phyloP scores from a whole-genome alignment of 2,797 vertebrate species.

The Psittacula echo region DNA sequence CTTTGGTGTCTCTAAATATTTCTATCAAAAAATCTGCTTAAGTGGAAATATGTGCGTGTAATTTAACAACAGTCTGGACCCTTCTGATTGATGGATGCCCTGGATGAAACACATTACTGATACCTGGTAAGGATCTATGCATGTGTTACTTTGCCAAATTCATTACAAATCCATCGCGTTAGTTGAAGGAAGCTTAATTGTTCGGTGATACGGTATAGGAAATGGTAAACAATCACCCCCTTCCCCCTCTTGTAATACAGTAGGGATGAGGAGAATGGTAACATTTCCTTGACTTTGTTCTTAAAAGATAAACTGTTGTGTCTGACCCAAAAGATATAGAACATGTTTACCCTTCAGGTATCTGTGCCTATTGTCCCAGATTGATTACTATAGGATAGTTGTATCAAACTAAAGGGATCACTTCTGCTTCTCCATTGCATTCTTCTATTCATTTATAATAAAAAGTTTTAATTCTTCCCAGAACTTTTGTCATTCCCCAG shows the following conservation, averaged over 20 bases:
- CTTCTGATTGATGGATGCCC: not conserved
- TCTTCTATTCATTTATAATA: not conserved
- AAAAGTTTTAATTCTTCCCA: not conserved
- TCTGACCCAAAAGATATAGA: conserved; percentile 19
- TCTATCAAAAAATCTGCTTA: not conserved
- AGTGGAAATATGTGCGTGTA: not conserved
- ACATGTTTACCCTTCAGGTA: conserved; percentile 12
- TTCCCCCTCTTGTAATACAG: not conserved
- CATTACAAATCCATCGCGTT: conserved; percentile 47
- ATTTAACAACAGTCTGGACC: not conserved
- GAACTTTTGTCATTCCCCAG: not conserved
- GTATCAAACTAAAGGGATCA: not conserved
- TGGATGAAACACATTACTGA: conserved; percentile 40
- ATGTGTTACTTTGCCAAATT: conserved; percentile 52
- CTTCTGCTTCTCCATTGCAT: not conserved
- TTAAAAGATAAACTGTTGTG: conserved; percentile 12
- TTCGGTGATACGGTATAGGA: conserved; percentile 25
- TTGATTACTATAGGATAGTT: not conserved
- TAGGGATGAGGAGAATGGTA: conserved; percentile 44
- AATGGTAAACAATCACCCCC: not conserved
- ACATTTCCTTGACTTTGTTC: not conserved
- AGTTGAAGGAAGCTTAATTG: conserved; percentile 45
- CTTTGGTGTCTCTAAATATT: not conserved
- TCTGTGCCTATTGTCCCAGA: not conserved
- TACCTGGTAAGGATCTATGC: conserved; percentile 29